Evolutionary conservation across 1,140 invertebrate species (phyloP).

Genomic region (Mya arenaria): DNA sequence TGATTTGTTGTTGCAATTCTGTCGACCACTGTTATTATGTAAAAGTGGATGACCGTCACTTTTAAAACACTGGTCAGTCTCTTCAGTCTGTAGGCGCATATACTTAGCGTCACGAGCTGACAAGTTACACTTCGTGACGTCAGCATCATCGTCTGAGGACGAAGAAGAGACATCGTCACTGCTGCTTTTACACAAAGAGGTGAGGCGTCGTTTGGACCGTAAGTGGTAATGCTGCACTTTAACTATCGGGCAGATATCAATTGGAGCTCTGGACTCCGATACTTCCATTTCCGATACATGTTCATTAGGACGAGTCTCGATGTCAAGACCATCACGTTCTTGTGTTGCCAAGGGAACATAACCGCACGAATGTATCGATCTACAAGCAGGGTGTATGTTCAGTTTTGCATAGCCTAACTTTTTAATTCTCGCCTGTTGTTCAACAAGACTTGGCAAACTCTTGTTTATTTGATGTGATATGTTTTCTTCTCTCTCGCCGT

Average conservation of each 20-base stretch:
- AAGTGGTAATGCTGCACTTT: conserved; percentile 58
- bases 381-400: neutral
- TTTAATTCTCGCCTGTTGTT: conserved; percentile 9
- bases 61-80: neutral
- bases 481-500: conserved; percentile 10
- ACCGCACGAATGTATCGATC: neutral
- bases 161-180: conserved; percentile 26
- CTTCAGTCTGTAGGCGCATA: neutral
- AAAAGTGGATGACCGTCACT: no score
- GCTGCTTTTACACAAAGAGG: conserved; percentile 24
- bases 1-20: no score
- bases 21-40: no score
- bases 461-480: conserved; percentile 40
- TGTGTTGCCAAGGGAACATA: conserved; percentile 23
- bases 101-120: conserved; percentile 24
- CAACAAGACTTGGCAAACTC: conserved; percentile 42
- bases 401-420: conserved; percentile 40
- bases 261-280: conserved; percentile 6
- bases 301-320: neutral
- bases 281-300: neutral
- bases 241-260: conserved; percentile 55
- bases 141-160: conserved; percentile 10
- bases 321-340: neutral
- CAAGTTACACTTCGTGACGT: neutral
- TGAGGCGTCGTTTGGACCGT: conserved; percentile 41